Conservation (phyloP, 1,140 invertebrate genomes). For the Xylocopa sonorina region DNA sequence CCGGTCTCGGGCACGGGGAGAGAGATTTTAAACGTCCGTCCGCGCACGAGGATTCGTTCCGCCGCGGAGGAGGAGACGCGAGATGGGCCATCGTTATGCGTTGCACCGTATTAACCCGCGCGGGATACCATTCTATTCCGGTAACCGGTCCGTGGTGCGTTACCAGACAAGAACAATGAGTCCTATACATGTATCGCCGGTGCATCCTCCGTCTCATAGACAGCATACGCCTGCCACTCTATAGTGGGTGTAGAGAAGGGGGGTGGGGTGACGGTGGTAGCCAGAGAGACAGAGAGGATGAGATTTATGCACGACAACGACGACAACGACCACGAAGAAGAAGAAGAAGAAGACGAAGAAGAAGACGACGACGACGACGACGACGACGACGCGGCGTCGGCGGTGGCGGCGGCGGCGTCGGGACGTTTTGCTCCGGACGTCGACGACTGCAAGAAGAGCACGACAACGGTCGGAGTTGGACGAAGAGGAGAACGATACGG, state of each 20-base stretch:
- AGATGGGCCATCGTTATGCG: slow-evolving; percentile 56
- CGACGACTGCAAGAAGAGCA: slow-evolving; percentile 38
- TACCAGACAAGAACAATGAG: slow-evolving; percentile 81
- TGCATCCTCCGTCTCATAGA: slow-evolving; percentile 45
- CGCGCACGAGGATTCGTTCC: slow-evolving; percentile 27
- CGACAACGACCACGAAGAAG: slow-evolving; percentile 30
- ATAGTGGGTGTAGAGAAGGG: slow-evolving; percentile 67
- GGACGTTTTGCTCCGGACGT: slow-evolving; percentile 51
- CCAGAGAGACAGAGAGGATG: slow-evolving; percentile 50
- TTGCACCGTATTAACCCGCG: slow-evolving; percentile 61
- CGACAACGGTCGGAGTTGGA: slow-evolving; percentile 32
- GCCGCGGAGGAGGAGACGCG: slow-evolving; percentile 16
- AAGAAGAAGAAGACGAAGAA: too few relatives aligned
- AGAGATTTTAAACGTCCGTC: slow-evolving; percentile 43
- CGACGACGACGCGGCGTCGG: slow-evolving; percentile 26
- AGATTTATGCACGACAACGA: slow-evolving; percentile 74
- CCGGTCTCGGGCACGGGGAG: not conserved
- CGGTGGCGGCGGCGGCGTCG: slow-evolving; percentile 42
- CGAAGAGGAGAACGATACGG: slow-evolving; percentile 50
- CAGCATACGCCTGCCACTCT: slow-evolving; percentile 50
- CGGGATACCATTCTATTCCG: slow-evolving; percentile 78
- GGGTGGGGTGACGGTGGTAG: slow-evolving; percentile 2
- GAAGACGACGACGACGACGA: too few relatives aligned
- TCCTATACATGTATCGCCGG: slow-evolving; percentile 71
- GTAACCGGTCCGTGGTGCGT: slow-evolving; percentile 63